phyloP scores from a whole-genome alignment of 1,140 invertebrate species.

The Drosophila erecta region DNA sequence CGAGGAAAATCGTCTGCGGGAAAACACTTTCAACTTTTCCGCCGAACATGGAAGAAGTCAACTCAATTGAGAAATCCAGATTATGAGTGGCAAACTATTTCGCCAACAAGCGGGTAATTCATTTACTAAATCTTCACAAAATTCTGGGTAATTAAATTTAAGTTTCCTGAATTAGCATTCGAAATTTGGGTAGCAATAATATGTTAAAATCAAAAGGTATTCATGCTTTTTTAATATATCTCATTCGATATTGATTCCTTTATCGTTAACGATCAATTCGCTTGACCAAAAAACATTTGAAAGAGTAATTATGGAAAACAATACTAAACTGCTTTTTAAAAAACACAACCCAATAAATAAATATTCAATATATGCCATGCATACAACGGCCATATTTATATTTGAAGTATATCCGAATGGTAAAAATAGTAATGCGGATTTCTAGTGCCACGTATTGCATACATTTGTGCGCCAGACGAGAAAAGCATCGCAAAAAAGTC shows the following conservation, averaged over 20 bases:
- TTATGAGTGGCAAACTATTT: slow-evolving; percentile 34
- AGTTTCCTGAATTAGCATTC: not conserved
- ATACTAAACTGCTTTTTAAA: not conserved
- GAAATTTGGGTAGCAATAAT: not conserved
- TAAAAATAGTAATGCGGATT: slow-evolving; percentile 1
- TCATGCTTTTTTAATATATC: too few species aligned
- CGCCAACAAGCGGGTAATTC: slow-evolving; percentile 28
- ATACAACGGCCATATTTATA: not conserved
- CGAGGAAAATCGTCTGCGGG: slow-evolving; percentile 45
- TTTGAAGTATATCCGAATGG: slow-evolving; percentile 19
- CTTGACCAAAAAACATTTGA: not conserved
- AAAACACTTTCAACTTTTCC: slow-evolving; percentile 71
- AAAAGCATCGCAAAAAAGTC: slow-evolving; percentile 17
- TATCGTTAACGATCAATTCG: not conserved
- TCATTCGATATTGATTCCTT: too few species aligned
- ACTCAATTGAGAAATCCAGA: slow-evolving; percentile 45
- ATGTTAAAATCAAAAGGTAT: not conserved
- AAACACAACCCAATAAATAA: not conserved
- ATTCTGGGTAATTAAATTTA: not conserved
- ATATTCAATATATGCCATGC: not conserved
- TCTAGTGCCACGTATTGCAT: slow-evolving; percentile 56
- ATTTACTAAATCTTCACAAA: slow-evolving; percentile 4
- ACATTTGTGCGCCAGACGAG: slow-evolving; percentile 52
- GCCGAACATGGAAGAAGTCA: slow-evolving; percentile 24
- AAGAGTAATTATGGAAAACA: not conserved